Base-by-base conservation (phyloP, 2,797 vertebrate genomes). In the Chelon labrosus region DNA sequence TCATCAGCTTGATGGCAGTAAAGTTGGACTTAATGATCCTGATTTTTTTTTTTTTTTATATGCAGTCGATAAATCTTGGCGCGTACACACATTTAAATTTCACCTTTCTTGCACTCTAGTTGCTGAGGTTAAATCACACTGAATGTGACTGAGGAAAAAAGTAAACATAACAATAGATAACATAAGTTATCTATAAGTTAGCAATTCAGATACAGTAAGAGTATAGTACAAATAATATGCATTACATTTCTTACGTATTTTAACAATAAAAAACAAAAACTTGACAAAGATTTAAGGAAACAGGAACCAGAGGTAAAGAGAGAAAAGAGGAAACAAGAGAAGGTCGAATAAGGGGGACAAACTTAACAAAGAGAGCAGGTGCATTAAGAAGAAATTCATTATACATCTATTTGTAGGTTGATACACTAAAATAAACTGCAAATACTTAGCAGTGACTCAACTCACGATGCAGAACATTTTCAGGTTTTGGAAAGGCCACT, bases 1-100 rank as follows among this genome's bases (percentile, higher is more conserved):
- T 95, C 92, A 95, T 94, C 93, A 94, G 87, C 85, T 84, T 89
- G 85, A 93, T 93, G 92, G 92, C 89, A 87, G 79, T 64, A 70
- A 85, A 92, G 90, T 92, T 90, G 84, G 87, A 93, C 89, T 94
- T 94, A 95, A 95, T 93, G 93, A 93, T 89, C 91, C 88, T 72
- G 83, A 87, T 89, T 90, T 83, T 89, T 86, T 86, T 91, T 93
- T 91, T 91, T 86, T 91, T 93, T 91, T 91, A 91, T 90, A 90
- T 91, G 75, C 87, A 79, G 85, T 79, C 73, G 56, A 95, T 95
- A 94, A 94, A 95, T 94, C 94, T 90, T 37, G 44, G 70, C 27
- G 77, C 72, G 31, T 8, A 77, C 73, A 79, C 87, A 88, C 84
- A 88, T 88, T 90, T 77, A 93, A 82, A 90, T 92, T 92, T 93